Evolutionary conservation across 2,888 invertebrate genomes (phyloP), one percentile per base, ranked within the genome.

Genomic region (Zygaena filipendulae): DNA sequence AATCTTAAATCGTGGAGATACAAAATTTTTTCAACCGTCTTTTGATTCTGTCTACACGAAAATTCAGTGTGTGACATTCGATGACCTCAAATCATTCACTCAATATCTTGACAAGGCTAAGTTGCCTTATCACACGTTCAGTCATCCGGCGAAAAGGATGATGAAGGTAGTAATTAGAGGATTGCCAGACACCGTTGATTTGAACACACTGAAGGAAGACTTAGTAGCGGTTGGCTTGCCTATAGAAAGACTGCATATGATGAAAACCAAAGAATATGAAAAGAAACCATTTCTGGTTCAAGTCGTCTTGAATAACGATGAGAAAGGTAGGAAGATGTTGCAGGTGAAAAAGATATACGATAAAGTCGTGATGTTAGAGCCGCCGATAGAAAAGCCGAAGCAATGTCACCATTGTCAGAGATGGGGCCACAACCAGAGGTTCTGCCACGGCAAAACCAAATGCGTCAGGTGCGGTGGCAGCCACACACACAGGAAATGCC

Each of bases 351-450:
- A 53, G 20, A 29, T 66, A 12, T 42, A 62, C 20, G 59, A 54
- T 1, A 30, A 50, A 25, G 28, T 49, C 14, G 53, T 77, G 1
- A 45, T 26, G 19, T 37, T 72, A 25, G 71, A 79, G 39, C 56
- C 57, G 4, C 62, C 63, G 2, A 33, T 44, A 8, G 12, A 14
- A 3, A 67, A 60, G 30, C 30, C 40, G 1, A 59, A 40, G 20
- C 75, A 79, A 33, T 77, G 77, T 39, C 49, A 59, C 31, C 56
- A 60, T 11, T 79, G 79, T 36, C 79, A 75, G 36, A 53, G 50
- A 33, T 75, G 68, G 61, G 74, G 71, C 1, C 77, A 79, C 31
- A 48, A 63, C 1, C 63, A 68, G 34, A 51, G 61, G 10, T 64
- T 59, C 39, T 74, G 75, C 29, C 56, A 55, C 8, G 64, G 62